Conservation (phyloP, 2,797 vertebrate genomes). For the Melanotaenia pygmaea region DNA sequence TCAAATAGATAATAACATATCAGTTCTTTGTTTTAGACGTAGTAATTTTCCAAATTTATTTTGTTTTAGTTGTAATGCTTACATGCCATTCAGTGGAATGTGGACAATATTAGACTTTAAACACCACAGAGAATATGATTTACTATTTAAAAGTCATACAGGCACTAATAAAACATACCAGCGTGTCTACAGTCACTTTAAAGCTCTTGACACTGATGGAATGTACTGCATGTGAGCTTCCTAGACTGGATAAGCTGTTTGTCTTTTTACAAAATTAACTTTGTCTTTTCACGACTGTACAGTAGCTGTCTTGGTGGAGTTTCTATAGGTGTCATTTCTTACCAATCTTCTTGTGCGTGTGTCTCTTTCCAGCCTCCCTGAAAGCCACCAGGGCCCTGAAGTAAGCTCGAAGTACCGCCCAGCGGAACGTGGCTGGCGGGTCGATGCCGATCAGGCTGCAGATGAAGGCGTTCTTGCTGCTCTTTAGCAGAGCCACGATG, state of each 20-base stretch:
- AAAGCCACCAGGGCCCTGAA: conserved; percentile 94
- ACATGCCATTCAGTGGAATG: background rate
- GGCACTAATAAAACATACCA: conserved; percentile 1
- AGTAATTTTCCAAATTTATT: background rate
- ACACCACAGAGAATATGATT: background rate
- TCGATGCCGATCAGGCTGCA: conserved; percentile 95
- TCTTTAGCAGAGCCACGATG: conserved; percentile 94
- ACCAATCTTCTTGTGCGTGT: conserved; percentile 90
- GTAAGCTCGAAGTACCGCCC: conserved; percentile 93
- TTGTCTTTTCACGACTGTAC: background rate
- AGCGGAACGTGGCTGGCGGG: conserved; percentile 94
- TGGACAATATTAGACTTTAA: background rate
- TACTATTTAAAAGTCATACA: background rate
- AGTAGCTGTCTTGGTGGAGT: no score
- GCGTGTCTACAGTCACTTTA: background rate
- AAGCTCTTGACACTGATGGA: background rate
- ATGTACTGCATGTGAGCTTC: background rate
- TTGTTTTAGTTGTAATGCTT: background rate
- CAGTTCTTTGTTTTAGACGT: background rate
- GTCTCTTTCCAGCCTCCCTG: conserved; percentile 89
- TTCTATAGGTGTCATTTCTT: conserved; percentile 51
- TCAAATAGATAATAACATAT: background rate
- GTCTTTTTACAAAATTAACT: background rate
- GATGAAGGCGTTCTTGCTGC: conserved; percentile 95
- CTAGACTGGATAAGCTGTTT: background rate